phyloP scores from a whole-genome alignment of 2,797 vertebrate genomes.

The Glossophaga mutica region DNA sequence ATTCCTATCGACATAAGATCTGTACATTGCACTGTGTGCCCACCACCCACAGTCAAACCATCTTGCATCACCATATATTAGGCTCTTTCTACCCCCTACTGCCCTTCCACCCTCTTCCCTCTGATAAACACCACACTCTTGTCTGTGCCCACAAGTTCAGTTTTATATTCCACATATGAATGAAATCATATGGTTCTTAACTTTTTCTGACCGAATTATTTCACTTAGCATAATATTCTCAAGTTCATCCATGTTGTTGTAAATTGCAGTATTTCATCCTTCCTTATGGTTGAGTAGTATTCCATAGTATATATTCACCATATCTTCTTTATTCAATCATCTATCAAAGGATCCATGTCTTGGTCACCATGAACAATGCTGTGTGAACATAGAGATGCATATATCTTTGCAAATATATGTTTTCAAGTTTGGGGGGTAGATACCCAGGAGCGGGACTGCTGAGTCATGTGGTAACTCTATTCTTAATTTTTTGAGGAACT shows the following conservation, averaged over 20 bases:
- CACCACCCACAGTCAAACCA: background rate
- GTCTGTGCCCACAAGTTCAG: background rate
- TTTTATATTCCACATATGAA: background rate
- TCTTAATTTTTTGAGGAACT: background rate
- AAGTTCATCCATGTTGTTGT: background rate
- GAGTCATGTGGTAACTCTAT: background rate
- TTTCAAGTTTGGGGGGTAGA: background rate
- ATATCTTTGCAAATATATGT: background rate
- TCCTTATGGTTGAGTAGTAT: background rate
- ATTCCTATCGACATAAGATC: background rate
- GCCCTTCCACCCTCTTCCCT: background rate
- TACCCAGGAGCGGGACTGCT: background rate
- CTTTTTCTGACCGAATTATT: background rate
- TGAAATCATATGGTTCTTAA: background rate
- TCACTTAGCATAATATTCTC: background rate
- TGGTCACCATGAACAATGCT: background rate
- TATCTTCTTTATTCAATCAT: background rate
- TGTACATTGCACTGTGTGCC: background rate
- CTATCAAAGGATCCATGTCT: background rate
- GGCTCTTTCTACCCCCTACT: background rate
- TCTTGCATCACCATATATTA: background rate
- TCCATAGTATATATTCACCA: background rate
- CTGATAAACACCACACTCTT: background rate
- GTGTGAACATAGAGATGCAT: background rate
- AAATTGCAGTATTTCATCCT: background rate